These are phyloP conservation scores for Brachyopa scutellaris DNA, from an alignment of 2,888 invertebrate genomes.

Conservation along the genomic window DNA sequence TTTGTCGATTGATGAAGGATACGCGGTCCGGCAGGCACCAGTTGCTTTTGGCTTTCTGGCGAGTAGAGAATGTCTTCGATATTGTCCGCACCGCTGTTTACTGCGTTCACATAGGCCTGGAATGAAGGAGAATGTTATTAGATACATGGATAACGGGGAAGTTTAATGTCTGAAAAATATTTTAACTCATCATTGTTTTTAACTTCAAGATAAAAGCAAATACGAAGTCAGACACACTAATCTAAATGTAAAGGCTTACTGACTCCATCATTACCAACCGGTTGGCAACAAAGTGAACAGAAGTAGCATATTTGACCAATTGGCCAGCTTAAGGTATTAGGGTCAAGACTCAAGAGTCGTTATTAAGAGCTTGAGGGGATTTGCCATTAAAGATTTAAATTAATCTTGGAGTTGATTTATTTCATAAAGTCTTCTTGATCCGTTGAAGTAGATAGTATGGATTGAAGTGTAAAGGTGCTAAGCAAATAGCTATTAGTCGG, in stretches of 20 bases:
- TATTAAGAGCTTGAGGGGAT: slow-evolving; percentile 12
- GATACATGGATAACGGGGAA: no score
- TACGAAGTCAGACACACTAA: neutral
- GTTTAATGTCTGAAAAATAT: no score
- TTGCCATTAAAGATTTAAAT: slow-evolving; percentile 19
- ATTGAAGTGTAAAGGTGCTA: neutral
- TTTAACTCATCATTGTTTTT: no score
- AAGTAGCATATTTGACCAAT: neutral
- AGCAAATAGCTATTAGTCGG: neutral
- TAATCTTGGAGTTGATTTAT: slow-evolving; percentile 12
- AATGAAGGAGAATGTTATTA: neutral
- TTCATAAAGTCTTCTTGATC: slow-evolving; percentile 6
- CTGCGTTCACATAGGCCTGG: slow-evolving; percentile 90
- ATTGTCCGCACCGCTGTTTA: slow-evolving; percentile 86
- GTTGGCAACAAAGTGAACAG: neutral
- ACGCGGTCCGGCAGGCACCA: slow-evolving; percentile 87
- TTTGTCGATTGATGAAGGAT: slow-evolving; percentile 89
- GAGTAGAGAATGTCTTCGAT: slow-evolving; percentile 87
- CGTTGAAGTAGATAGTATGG: neutral
- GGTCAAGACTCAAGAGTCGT: slow-evolving; percentile 19
- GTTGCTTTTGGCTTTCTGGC: slow-evolving; percentile 84
- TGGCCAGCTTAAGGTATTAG: slow-evolving; percentile 5
- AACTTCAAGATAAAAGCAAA: neutral
- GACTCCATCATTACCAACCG: neutral
- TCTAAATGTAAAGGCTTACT: slow-evolving; percentile 17